These are phyloP conservation scores for Falco berigora DNA, from an alignment of 2,797 vertebrate species.

Conservation along the genomic window DNA sequence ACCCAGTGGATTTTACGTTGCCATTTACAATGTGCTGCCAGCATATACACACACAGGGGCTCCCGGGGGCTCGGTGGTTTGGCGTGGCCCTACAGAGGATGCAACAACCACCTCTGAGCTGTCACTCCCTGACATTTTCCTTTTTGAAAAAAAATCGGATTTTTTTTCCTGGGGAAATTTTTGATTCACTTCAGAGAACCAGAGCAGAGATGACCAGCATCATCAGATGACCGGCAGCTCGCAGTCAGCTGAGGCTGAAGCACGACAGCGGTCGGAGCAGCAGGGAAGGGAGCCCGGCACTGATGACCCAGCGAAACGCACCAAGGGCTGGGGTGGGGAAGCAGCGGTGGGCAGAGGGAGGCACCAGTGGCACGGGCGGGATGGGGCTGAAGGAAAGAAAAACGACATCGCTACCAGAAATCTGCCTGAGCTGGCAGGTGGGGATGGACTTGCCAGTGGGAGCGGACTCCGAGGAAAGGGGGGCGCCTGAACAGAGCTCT, in stretches of 20 bases:
- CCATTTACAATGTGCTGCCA: fast-evolving
- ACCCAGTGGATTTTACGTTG: fast-evolving
- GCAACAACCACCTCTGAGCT: not conserved
- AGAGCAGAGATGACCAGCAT: not conserved
- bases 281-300: fast-evolving
- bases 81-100: fast-evolving
- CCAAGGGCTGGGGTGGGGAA: not conserved
- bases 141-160: no score
- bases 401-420: fast-evolving
- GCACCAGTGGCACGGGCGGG: fast-evolving
- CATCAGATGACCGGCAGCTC: not conserved
- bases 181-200: not conserved
- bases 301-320: no score
- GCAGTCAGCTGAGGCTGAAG: fast-evolving
- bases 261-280: fast-evolving
- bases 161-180: not conserved
- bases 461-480: not conserved
- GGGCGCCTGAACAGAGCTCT: not conserved
- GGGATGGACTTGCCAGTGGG: not conserved
- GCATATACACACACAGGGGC: fast-evolving
- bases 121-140: not conserved
- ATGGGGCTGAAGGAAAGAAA: not conserved
- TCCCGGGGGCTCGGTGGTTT: not conserved
- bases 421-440: fast-evolving
- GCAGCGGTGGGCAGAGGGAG: not conserved